phyloP scores from a whole-genome alignment of 2,113 vertebrate genomes.

The Naja naja region DNA sequence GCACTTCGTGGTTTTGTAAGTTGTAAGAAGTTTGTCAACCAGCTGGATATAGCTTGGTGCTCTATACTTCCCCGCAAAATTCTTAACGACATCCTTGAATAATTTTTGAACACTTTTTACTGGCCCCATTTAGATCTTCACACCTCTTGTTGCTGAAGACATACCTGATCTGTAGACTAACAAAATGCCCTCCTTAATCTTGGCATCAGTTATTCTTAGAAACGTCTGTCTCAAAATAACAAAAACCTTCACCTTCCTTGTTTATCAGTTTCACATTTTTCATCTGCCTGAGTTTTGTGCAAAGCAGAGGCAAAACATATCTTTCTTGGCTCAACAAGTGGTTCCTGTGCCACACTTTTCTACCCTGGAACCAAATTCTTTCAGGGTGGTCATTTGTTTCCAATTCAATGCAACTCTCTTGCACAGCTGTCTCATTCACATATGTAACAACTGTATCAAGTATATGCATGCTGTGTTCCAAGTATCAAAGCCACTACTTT shows the following conservation, averaged over 20 bases:
- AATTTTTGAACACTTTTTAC: neutral
- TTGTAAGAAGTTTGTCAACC: neutral
- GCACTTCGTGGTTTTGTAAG: neutral
- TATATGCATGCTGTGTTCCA: neutral
- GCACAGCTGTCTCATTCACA: neutral
- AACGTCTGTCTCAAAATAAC: neutral
- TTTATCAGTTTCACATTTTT: neutral
- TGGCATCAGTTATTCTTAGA: neutral
- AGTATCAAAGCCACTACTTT: neutral
- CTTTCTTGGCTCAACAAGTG: neutral
- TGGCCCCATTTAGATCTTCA: neutral
- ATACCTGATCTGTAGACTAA: neutral
- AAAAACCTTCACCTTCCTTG: neutral
- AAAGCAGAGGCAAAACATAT: neutral
- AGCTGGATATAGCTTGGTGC: neutral
- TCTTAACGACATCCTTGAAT: neutral
- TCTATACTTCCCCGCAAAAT: neutral
- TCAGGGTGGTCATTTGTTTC: neutral
- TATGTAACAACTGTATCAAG: neutral
- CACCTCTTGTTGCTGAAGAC: neutral
- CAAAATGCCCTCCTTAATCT: neutral
- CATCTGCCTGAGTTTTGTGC: neutral
- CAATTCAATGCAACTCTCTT: neutral
- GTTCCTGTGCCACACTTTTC: neutral
- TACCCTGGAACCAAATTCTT: no score